Evolutionary conservation across 1,140 invertebrate genomes (phyloP), one percentile per base, ranked within the genome.

Genomic region (Brachionus rotundiformis): DNA sequence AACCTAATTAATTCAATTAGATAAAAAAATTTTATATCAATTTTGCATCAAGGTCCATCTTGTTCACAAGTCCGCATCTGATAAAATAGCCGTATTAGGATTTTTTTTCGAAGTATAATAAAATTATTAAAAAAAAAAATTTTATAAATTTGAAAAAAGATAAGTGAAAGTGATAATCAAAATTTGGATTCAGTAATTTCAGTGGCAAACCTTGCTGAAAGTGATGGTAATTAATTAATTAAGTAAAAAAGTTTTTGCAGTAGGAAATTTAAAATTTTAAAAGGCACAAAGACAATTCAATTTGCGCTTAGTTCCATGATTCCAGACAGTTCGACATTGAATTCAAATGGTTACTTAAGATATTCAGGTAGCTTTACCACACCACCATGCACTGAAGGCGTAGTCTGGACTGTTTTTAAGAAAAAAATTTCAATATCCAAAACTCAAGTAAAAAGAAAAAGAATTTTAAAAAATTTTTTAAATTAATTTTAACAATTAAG

Each of bases 331-430:
- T 5, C 16, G 3, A 7, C 8, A 16, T 25, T 39, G n/a, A 79
- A 59, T 19, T 23, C n/a, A 13, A 29, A 82, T n/a, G 71, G 36
- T 36, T 87, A 87, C 73, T 93, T 92, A 84, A 84, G 91, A 1
- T 96, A 96, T 86, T 90, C 91, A 47, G 94, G 94, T 0, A 95
- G 94, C 0, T 86, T 96, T 39, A 96, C 94, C 0, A 95, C 94
- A 2, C 94, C 94, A 3, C 94, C 94, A 0, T 96, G 94, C 84
- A 91, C 90, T 7, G 94, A 96, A 90, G 90, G 92, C 2, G 94
- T 95, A 2, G 92, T 91, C 0, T 96, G 94, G 94, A 92, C 95
- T 31, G 91, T 95, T 84, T 93, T 94, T 84, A 91, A 91, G 81
- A 89, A 92, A 79, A 91, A 92, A 0, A 39, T 79, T 8, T 0